Evolutionary conservation across 92 coral and sea anemone genomes (phyloP), one percentile per base, ranked within the genome.

Genomic region (Porites divaricata): DNA sequence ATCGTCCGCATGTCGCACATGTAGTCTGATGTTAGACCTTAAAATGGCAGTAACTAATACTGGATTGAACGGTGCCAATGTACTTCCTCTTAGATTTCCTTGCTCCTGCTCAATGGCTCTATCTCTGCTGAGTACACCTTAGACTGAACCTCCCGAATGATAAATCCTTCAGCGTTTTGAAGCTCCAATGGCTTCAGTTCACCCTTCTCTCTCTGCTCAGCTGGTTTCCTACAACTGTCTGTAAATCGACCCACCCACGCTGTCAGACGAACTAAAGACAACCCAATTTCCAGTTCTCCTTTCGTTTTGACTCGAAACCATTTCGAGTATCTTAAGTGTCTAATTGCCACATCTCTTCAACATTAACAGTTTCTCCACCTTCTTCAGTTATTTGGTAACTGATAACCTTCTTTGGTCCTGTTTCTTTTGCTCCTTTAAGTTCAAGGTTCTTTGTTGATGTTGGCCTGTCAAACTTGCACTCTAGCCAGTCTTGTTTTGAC

Each of bases 231-330:
- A 4, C 7, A 35, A 35, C 4, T 35, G 45, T 35, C 45, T 35
- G 45, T 35, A 35, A 35, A 35, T 35, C 45, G 5, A 35, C 45
- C 0, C 45, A 90, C 86, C 94, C 97, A 91, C 48, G 86, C 86
- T 85, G 69, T 53, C 53, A 88, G 91, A 61, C 93, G 83, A 91
- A 28, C 35, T 28, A 28, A 28, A 28, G 35, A 28, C 35, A 28
- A 28, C 2, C 35, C 2, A 35, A 35, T 52, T 73, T 91, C 95
- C 66, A 80, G 49, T 65, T 89, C 74, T 26, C 78, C 76, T 45
- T 67, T 83, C 14, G 79, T 78, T 16, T 91, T 80, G 12, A 75
- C 81, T 63, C 87, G 57, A 72, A 85, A 91, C 93, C 95, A 90
- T 57, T 90, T 90, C 65, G 89, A 91, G 65, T 67, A 90, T 50